These are phyloP conservation scores for Hylaeus volcanicus DNA, from an alignment of 1,140 invertebrate genomes.

Conservation along the genomic window DNA sequence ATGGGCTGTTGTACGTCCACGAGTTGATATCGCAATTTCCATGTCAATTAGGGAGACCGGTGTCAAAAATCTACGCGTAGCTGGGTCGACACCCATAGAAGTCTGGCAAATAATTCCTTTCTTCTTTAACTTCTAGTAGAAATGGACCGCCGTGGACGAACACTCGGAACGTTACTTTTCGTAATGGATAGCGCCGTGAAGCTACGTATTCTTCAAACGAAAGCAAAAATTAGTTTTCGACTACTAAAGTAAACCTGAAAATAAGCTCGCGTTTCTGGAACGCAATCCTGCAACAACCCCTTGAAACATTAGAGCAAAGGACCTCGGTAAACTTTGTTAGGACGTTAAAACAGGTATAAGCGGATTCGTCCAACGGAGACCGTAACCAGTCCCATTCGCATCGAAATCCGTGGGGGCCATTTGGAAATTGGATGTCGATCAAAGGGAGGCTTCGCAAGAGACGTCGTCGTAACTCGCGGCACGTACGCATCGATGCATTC, in stretches of 20 bases:
- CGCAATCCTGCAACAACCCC: no score
- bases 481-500: not conserved
- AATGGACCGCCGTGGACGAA: not conserved
- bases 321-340: no score
- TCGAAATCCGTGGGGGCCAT: not conserved
- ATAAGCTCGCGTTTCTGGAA: no score
- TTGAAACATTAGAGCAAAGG: not conserved
- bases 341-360: not conserved
- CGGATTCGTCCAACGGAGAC: no score
- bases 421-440: constrained; percentile 26
- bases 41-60: constrained; percentile 8
- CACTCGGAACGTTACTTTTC: no score
- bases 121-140: not conserved
- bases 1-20: not conserved
- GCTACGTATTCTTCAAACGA: no score
- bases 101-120: not conserved
- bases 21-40: not conserved
- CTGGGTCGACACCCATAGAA: no score
- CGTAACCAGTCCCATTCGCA: not conserved
- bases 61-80: constrained; percentile 3
- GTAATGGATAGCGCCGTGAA: no score
- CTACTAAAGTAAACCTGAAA: no score
- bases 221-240: no score
- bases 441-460: constrained; percentile 20
- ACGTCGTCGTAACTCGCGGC: not conserved